Base-by-base conservation (phyloP, 2,888 invertebrate species). In the Machimus atricapillus region DNA sequence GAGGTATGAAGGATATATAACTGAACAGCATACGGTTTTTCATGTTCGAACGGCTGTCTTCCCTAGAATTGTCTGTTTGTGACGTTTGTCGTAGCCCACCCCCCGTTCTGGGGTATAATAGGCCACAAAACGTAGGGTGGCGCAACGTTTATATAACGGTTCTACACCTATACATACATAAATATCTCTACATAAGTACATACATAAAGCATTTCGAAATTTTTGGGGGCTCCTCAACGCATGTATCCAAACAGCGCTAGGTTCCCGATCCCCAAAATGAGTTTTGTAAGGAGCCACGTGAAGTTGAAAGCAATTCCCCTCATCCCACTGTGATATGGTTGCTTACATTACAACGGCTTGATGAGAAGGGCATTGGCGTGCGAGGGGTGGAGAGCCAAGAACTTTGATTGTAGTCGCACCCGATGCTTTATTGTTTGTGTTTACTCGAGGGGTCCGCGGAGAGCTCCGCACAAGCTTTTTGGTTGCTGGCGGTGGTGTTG, bases 61-160 rank as follows among this genome's bases (percentile, higher is more conserved):
- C 87, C 56, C 81, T 85, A 52, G 85, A 78, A 73, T 86, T 87
- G 86, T 87, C 88, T 88, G 88, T 87, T 87, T 87, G 76, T 88
- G 88, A 88, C 88, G 86, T 88, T 56, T 87, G 87, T 88, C 86
- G 87, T 85, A 81, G 46, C 27, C 79, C 14, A 23, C 79, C 46
- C 43, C 12, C 46, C n/a, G n/a, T 34, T 77, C 34, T n/a, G n/a
- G n/a, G 77, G 34, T 40, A 77, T 77, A 66, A 66, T 66, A 66
- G 66, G 66, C 66, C 66, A 66, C 66, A 66, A 66, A 66, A 66
- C 66, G 66, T 66, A 27, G 66, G 66, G 66, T 66, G 66, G 66
- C 23, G 27, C 23, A 66, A 9, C 12, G 27, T 9, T 66, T 66
- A 27, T 66, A 66, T 66, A 66, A 23, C 19, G 27, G 23, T 23